phyloP scores from a whole-genome alignment of 2,797 vertebrate genomes.

The Stomatorhinus walkeri region DNA sequence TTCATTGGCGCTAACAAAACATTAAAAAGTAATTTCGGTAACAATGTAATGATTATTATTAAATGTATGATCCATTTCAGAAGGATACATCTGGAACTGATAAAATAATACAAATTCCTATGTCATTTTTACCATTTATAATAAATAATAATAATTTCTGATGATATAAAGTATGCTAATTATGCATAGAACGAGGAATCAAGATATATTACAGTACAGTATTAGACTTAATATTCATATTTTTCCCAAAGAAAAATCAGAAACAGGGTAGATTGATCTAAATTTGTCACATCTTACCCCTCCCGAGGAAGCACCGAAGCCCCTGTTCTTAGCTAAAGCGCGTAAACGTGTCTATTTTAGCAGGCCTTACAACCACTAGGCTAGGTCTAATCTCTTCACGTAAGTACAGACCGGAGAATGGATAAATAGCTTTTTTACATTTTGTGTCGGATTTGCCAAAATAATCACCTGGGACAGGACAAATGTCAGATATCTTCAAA shows the following conservation, averaged over 20 bases:
- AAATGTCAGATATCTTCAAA: not conserved
- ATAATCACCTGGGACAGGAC: not conserved
- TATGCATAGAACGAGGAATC: not conserved
- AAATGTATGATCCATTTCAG: not conserved
- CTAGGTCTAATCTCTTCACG: not conserved
- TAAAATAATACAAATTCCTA: not conserved
- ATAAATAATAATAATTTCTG: not conserved
- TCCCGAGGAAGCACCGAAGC: not conserved
- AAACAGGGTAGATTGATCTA: not conserved
- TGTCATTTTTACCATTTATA: not conserved
- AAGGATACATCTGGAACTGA: not conserved
- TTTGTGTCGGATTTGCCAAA: not conserved
- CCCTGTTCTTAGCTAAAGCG: not conserved
- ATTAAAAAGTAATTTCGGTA: conserved; percentile 1
- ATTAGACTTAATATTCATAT: not conserved
- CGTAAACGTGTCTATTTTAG: not conserved
- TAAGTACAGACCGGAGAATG: not conserved
- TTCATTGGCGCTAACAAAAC: not conserved
- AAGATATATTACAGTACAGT: not conserved
- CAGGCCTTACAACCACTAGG: not conserved
- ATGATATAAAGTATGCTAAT: not conserved
- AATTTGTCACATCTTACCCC: not conserved
- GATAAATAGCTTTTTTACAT: not conserved
- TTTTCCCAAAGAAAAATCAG: not conserved
- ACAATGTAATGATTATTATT: not conserved